These are phyloP conservation scores for Xerus inauris DNA, from an alignment of 2,113 vertebrate species.

Conservation along the genomic window DNA sequence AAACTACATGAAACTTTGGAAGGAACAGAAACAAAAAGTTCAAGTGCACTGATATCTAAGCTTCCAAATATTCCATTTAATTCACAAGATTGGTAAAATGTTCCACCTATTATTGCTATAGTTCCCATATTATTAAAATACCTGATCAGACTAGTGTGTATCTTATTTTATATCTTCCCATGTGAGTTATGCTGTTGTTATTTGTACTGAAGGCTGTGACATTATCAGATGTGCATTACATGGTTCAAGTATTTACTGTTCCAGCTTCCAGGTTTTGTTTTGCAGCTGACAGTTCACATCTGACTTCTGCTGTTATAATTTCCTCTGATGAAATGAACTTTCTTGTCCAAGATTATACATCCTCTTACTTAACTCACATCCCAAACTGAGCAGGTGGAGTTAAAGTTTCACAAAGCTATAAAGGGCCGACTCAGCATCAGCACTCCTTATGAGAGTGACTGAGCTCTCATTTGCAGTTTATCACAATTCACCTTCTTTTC, in stretches of 20 bases:
- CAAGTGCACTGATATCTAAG: background rate
- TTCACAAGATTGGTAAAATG: background rate
- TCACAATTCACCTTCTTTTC: too few species aligned
- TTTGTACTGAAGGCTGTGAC: background rate
- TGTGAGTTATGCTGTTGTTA: background rate
- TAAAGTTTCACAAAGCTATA: too few species aligned
- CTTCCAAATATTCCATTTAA: background rate
- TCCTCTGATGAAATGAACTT: background rate
- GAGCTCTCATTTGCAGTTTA: too few species aligned
- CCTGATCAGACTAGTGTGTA: background rate
- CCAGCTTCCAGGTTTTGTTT: background rate
- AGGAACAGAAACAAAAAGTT: background rate
- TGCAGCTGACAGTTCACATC: background rate
- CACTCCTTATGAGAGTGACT: too few species aligned
- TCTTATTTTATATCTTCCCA: background rate
- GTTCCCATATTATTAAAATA: background rate
- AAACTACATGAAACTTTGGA: background rate
- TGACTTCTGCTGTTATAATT: background rate
- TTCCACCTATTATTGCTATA: background rate
- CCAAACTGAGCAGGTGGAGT: too few species aligned
- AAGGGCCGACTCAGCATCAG: too few species aligned
- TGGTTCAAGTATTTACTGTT: background rate
- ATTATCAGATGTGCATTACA: background rate
- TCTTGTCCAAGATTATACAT: background rate
- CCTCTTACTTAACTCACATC: too few species aligned